Evolutionary conservation across 2,797 vertebrate genomes (phyloP).

Genomic region (Cyclopterus lumpus): DNA sequence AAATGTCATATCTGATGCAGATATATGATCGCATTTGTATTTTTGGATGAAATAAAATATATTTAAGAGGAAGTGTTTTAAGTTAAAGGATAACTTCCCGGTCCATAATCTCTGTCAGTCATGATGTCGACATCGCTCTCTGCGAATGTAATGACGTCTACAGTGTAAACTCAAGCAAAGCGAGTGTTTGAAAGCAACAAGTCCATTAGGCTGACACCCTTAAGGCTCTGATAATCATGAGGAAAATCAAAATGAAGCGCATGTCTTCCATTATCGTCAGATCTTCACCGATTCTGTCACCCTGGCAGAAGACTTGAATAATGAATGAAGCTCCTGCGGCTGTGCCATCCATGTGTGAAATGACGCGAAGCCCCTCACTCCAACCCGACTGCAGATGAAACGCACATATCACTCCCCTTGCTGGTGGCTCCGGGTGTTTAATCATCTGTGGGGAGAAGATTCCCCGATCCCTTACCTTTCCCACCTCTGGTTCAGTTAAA

Average conservation of each 20-base stretch:
- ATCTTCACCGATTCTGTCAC: not conserved
- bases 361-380: not conserved
- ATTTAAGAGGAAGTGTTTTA: not conserved
- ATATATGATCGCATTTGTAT: not conserved
- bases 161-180: not conserved
- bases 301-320: not conserved
- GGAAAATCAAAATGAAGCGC: not conserved
- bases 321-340: slow-evolving; percentile 8
- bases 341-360: slow-evolving; percentile 7
- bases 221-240: not conserved
- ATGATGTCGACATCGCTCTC: not conserved
- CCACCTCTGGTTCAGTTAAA: too few species aligned
- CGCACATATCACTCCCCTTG: not conserved
- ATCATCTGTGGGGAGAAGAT: not conserved
- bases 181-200: not conserved
- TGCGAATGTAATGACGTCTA: not conserved
- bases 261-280: not conserved
- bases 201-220: not conserved
- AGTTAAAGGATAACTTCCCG: not conserved
- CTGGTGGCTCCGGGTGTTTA: not conserved
- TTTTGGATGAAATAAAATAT: not conserved
- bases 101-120: not conserved
- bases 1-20: slow-evolving; percentile 27
- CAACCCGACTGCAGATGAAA: not conserved
- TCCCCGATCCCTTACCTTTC: too few species aligned